Evolutionary conservation across 2,888 invertebrate species (phyloP).

Genomic region (Mimachlamys varia): DNA sequence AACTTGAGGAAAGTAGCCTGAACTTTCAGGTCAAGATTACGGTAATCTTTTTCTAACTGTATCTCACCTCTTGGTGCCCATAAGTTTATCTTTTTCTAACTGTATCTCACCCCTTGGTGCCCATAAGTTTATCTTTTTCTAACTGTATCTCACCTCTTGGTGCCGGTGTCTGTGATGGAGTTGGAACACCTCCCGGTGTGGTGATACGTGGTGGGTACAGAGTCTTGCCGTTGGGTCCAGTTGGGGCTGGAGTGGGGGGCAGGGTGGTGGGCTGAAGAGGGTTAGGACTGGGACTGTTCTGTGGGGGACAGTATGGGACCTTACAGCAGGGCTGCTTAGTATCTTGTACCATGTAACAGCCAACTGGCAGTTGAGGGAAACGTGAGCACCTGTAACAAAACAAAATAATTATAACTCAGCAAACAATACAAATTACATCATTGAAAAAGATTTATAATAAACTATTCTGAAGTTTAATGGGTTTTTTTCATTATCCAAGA

Average conservation of each 20-base stretch:
- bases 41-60: no score
- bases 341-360: conserved; percentile 64
- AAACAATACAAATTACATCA: not conserved
- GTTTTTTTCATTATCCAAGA: no score
- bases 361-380: conserved; percentile 62
- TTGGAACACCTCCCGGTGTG: not conserved
- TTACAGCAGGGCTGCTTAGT: conserved; percentile 65
- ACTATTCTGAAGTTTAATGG: no score
- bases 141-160: conserved; percentile 50
- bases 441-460: no score
- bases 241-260: not conserved
- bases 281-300: not conserved
- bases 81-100: no score
- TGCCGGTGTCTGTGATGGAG: not conserved
- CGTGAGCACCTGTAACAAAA: conserved; percentile 59
- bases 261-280: not conserved
- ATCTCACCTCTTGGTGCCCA: no score
- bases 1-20: no score
- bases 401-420: not conserved
- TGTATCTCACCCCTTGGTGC: no score
- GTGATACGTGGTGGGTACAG: not conserved
- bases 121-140: no score
- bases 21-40: no score
- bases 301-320: conserved; percentile 56
- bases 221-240: not conserved